Conservation (phyloP, 2,797 vertebrate species). For the Macroramphosus scolopax region DNA sequence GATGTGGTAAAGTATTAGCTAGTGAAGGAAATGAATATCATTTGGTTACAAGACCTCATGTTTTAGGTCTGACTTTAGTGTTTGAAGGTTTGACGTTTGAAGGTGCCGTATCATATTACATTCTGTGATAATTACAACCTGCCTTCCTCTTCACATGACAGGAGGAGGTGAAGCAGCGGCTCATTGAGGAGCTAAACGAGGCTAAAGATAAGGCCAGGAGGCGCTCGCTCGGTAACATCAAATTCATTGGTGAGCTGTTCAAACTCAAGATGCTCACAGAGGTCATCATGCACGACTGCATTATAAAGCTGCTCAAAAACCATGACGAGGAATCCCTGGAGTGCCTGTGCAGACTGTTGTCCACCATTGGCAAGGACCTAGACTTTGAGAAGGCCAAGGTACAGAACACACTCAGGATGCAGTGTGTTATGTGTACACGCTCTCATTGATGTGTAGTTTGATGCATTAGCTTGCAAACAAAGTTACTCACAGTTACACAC, state of each 20-base stretch:
- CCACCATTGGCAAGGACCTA: constrained; percentile 96
- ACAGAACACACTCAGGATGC: too few species aligned
- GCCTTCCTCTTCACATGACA: too few species aligned
- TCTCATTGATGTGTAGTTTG: too few species aligned
- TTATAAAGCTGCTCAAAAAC: constrained; percentile 96
- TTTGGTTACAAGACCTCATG: too few species aligned
- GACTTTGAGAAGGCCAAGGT: constrained; percentile 99
- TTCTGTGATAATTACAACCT: too few species aligned
- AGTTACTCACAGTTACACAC: too few species aligned
- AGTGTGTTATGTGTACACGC: too few species aligned
- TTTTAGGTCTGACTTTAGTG: too few species aligned
- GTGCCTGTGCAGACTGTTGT: constrained; percentile 94
- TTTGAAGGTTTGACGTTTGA: too few species aligned
- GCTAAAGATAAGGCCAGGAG: constrained; percentile 93
- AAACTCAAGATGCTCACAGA: constrained; percentile 98
- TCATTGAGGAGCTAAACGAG: constrained; percentile 92
- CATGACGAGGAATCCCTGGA: constrained; percentile 94
- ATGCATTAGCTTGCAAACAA: too few species aligned
- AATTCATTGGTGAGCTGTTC: constrained; percentile 96
- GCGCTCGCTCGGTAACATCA: constrained; percentile 96
- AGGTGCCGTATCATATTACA: too few species aligned
- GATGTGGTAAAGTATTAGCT: too few species aligned
- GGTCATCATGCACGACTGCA: constrained; percentile 98
- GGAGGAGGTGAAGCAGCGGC: constrained; percentile 88
- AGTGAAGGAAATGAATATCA: background rate